A percentile compares a stretch with the other conserved stretches of the same genome.
These are phyloP conservation scores for Tympanuchus pallidicinctus DNA, from an alignment of 2,113 vertebrate genomes.

Conservation along the genomic window DNA sequence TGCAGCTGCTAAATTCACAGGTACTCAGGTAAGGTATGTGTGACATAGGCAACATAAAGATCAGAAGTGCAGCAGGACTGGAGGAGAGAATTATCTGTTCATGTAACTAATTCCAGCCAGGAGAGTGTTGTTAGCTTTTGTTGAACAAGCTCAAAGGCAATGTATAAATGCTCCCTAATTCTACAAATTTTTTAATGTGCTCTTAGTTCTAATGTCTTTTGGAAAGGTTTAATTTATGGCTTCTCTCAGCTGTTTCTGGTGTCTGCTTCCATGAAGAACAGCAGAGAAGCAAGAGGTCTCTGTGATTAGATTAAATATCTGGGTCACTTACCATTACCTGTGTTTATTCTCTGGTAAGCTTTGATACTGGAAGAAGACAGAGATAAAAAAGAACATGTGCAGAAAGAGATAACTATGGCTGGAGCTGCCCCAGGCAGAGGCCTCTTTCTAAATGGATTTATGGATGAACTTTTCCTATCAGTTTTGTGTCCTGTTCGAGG, in stretches of 20 bases:
- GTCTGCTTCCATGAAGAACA: not conserved
- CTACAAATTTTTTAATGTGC: too few species aligned
- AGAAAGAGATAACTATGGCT: not conserved
- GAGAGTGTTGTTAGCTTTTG: not conserved
- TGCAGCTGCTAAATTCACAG: not conserved
- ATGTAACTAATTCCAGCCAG: fast-evolving
- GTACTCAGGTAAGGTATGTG: not conserved
- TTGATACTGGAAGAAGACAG: not conserved
- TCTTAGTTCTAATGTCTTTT: not conserved
- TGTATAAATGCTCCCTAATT: not conserved
- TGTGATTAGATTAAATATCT: not conserved
- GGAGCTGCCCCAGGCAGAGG: not conserved
- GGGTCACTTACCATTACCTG: not conserved
- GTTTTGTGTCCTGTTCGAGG: not conserved
- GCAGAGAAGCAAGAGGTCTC: not conserved
- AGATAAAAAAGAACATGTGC: not conserved
- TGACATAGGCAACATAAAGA: not conserved
- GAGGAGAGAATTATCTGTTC: not conserved
- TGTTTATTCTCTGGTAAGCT: not conserved
- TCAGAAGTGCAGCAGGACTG: not conserved
- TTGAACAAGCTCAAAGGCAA: not conserved
- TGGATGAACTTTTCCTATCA: not conserved
- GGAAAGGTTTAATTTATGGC: not conserved
- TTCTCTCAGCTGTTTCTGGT: not conserved
- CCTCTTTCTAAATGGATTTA: not conserved